Evolutionary conservation across 2,888 invertebrate genomes (phyloP).

Genomic region (Cabera pusaria): DNA sequence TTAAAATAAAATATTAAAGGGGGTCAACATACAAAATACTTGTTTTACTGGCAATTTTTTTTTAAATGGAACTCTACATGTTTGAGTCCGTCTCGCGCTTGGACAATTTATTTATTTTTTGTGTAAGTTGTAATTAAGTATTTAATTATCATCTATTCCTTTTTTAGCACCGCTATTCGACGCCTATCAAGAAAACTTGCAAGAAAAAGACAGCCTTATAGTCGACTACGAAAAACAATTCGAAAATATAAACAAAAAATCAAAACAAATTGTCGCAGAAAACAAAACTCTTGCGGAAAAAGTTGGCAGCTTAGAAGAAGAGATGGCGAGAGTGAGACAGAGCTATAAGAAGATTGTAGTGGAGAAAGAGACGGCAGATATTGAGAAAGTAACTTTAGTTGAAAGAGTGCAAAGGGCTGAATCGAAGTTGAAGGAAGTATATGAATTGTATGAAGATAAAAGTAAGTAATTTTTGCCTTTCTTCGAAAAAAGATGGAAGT

Average conservation of each 20-base stretch:
- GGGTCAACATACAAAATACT: too few species aligned
- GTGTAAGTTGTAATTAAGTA: too few species aligned
- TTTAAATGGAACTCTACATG: too few species aligned
- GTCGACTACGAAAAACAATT: slow-evolving; percentile 88
- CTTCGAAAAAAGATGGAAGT: too few species aligned
- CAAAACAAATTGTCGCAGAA: slow-evolving; percentile 87
- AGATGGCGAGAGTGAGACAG: slow-evolving; percentile 63
- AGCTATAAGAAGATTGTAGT: slow-evolving; percentile 63
- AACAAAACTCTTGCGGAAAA: slow-evolving; percentile 85
- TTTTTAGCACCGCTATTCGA: slow-evolving; percentile 86
- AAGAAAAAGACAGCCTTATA: slow-evolving; percentile 89
- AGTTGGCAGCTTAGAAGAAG: slow-evolving; percentile 55
- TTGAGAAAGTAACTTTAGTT: slow-evolving; percentile 74
- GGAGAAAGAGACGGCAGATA: slow-evolving; percentile 72
- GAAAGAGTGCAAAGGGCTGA: slow-evolving; percentile 88
- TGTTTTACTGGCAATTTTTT: too few species aligned
- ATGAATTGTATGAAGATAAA: slow-evolving; percentile 89
- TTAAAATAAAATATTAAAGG: too few species aligned
- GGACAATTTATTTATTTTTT: too few species aligned
- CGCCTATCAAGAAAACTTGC: slow-evolving; percentile 90
- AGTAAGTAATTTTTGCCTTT: slow-evolving; percentile 69
- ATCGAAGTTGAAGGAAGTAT: slow-evolving; percentile 88
- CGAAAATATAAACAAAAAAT: slow-evolving; percentile 87
- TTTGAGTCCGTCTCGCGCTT: too few species aligned
- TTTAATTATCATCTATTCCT: slow-evolving; percentile 1